Conservation (phyloP, 1,140 invertebrate genomes). For the Platyscapa corneri region DNA sequence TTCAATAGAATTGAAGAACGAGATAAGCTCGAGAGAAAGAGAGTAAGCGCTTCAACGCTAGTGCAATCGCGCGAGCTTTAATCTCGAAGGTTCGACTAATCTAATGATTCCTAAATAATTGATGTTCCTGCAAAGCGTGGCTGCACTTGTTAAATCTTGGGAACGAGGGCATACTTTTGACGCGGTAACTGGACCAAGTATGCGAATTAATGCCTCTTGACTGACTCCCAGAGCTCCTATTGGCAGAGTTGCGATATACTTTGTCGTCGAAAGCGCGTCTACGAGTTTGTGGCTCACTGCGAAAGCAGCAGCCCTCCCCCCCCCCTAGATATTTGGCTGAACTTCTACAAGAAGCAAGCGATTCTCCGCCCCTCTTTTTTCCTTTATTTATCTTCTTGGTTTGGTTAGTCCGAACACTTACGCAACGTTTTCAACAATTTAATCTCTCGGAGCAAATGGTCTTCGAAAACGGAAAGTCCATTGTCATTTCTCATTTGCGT, state of each 20-base stretch:
- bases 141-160: background rate
- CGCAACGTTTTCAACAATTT: background rate
- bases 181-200: background rate
- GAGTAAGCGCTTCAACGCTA: background rate
- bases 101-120: background rate
- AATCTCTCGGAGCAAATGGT: background rate
- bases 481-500: background rate
- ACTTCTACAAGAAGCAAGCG: background rate
- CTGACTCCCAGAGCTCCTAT: background rate
- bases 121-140: background rate
- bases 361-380: background rate
- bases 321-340: constrained; percentile 3
- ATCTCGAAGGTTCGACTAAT: background rate
- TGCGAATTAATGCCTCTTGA: background rate
- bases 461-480: background rate
- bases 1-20: background rate
- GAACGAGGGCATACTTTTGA: background rate
- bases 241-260: background rate
- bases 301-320: too few relatives aligned
- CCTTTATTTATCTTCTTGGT: background rate
- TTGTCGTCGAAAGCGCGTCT: background rate
- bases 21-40: background rate
- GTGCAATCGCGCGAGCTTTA: background rate
- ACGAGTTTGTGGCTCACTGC: constrained; percentile 13
- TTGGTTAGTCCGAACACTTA: background rate